Evolutionary conservation across 2,797 vertebrate genomes (phyloP), one percentile per base, ranked within the genome.

Genomic region (Sorex maritimensis): DNA sequence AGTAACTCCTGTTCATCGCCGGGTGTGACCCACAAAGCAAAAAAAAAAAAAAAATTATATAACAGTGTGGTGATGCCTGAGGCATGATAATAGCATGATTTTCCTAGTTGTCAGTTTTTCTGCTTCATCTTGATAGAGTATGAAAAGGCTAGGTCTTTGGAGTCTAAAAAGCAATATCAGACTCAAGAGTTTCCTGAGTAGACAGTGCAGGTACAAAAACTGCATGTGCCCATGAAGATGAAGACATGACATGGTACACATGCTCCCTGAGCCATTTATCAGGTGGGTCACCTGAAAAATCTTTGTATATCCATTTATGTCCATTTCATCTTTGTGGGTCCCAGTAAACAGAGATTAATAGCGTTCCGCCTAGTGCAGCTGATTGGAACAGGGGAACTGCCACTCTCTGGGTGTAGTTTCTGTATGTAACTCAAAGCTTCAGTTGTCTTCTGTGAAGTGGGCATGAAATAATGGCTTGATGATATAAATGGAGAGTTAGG

Each of bases 371-470:
- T 58, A 1, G 55, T 21, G 2, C 2, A 19, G 7, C 11, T 11
- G 6, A 2, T 78, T 87, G 80, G 82, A 71, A 26, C 49, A 28
- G 9, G 21, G 17, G 5, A 14, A 84, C 23, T 75, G 17, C 65
- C 65, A 26, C 55, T 86, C 14, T 23, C 28, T 46, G 1, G 17
- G 0, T 26, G 8, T 55, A 21, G 46, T 78, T 71, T 73, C 17
- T 63, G 0, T 63, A 2, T 77, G 19, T 61, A 80, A 52, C 38
- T 63, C 30, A 61, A 28, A 71, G 23, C 58, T 74, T 95, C 14
- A 15, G 13, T 91, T 95, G 21, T 69, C 24, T 7, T 87, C 68
- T 71, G 0, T 81, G 87, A 81, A 95, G 77, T 80, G 44, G 24
- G 6, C 80, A 91, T 69, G 34, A 34, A 49, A 80, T 34, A 78